Evolutionary conservation across 2,113 vertebrate species (phyloP).

Genomic region (Scopus umbretta): DNA sequence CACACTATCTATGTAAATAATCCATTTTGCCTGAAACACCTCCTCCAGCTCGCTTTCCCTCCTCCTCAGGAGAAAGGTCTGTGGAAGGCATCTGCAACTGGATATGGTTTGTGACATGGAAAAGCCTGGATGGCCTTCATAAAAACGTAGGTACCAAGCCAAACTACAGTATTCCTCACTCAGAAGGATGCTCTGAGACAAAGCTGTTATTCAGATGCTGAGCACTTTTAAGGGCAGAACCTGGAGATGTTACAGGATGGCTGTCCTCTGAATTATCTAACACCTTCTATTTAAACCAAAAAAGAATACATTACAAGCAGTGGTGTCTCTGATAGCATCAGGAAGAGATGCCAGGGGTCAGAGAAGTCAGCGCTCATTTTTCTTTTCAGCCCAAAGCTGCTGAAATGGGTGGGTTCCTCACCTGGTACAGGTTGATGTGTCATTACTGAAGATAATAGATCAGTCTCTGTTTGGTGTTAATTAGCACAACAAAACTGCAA

Average conservation of each 20-base stretch:
- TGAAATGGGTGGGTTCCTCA: not conserved
- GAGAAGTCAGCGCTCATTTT: not conserved
- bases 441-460: not conserved
- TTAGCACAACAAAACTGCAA: not conserved
- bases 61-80: not conserved
- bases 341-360: not conserved
- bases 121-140: not conserved
- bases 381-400: not conserved
- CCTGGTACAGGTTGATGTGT: not conserved
- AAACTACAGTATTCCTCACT: not conserved
- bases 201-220: not conserved
- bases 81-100: not conserved
- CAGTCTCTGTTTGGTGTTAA: not conserved
- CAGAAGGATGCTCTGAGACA: not conserved
- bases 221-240: not conserved
- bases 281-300: not conserved
- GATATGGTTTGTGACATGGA: not conserved
- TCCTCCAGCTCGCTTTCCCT: not conserved
- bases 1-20: not conserved
- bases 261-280: not conserved
- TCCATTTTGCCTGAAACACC: not conserved
- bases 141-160: not conserved
- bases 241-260: not conserved
- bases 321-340: not conserved
- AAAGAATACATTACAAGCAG: not conserved